Evolutionary conservation across 2,888 invertebrate genomes (phyloP).

Genomic region (Parthenolecanium corni): DNA sequence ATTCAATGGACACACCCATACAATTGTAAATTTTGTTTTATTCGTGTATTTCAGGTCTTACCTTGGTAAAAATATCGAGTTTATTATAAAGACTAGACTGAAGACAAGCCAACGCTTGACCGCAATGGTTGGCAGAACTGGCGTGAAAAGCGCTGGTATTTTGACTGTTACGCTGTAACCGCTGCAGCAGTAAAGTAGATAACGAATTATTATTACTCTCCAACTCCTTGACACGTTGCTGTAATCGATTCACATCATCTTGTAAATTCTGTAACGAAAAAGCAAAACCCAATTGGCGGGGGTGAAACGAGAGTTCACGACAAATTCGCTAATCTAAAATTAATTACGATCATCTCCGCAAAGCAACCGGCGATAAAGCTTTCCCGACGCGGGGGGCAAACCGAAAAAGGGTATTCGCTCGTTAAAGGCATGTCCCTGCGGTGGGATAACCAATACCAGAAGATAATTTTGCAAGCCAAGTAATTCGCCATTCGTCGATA

Average conservation of each 20-base stretch:
- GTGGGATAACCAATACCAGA: no score
- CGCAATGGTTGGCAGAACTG: constrained; percentile 4
- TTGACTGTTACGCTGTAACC: constrained; percentile 42
- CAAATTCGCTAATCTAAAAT: background rate
- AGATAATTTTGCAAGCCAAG: no score
- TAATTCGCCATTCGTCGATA: no score
- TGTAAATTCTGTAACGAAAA: constrained; percentile 51
- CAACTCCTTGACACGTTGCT: constrained; percentile 61
- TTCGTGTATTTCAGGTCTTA: no score
- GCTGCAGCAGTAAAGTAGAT: constrained; percentile 55
- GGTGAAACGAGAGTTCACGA: background rate
- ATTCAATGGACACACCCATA: no score
- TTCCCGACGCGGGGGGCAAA: background rate
- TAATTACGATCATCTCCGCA: background rate
- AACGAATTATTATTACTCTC: constrained; percentile 66
- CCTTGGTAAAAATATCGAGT: constrained; percentile 16
- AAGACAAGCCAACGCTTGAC: constrained; percentile 20
- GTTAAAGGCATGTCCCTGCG: no score
- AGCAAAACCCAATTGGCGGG: background rate
- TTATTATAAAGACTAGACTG: constrained; percentile 23
- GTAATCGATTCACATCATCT: constrained; percentile 62
- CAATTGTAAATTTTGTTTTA: no score
- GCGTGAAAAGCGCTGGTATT: background rate
- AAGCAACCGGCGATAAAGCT: background rate
- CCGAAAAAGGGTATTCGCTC: constrained; percentile 32